These are phyloP conservation scores for Amiota minor DNA, from an alignment of 2,888 invertebrate species.

Conservation along the genomic window DNA sequence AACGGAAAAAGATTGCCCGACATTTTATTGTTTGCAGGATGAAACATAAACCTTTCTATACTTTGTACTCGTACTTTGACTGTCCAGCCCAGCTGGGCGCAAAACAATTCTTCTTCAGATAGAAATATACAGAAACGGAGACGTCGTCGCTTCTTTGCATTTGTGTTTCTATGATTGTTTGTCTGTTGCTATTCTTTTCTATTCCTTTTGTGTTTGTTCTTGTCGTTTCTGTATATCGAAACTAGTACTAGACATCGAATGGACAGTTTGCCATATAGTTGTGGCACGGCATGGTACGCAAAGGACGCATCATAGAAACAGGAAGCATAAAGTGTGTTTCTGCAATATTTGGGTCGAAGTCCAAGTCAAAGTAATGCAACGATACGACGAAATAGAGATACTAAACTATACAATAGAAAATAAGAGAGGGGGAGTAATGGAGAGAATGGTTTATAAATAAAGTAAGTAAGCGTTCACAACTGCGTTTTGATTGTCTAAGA, in stretches of 20 bases:
- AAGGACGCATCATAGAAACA: too few species aligned
- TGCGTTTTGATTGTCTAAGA: slow-evolving; percentile 62
- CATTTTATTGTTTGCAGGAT: slow-evolving; percentile 6
- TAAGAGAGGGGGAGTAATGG: not conserved
- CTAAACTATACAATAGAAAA: not conserved
- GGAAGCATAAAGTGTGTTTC: slow-evolving; percentile 1
- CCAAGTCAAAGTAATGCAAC: slow-evolving; percentile 6
- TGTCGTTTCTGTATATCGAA: not conserved
- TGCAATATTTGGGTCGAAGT: slow-evolving; percentile 10
- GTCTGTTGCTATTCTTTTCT: not conserved
- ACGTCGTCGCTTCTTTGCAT: not conserved
- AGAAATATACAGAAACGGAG: not conserved
- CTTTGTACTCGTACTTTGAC: too few species aligned
- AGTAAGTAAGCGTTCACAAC: slow-evolving; percentile 63
- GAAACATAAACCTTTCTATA: slow-evolving; percentile 20
- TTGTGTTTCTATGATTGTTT: not conserved
- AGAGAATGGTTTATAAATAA: slow-evolving; percentile 60
- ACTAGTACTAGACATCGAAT: slow-evolving; percentile 26
- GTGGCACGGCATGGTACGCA: not conserved
- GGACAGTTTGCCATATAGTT: slow-evolving; percentile 9
- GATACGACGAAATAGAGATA: slow-evolving; percentile 13
- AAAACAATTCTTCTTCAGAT: slow-evolving; percentile 16
- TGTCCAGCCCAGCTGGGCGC: not conserved
- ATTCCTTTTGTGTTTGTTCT: not conserved
- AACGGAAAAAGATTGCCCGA: slow-evolving; percentile 19